Evolutionary conservation across 2,113 vertebrate species (phyloP).

Genomic region (Chloroceryle aenea): DNA sequence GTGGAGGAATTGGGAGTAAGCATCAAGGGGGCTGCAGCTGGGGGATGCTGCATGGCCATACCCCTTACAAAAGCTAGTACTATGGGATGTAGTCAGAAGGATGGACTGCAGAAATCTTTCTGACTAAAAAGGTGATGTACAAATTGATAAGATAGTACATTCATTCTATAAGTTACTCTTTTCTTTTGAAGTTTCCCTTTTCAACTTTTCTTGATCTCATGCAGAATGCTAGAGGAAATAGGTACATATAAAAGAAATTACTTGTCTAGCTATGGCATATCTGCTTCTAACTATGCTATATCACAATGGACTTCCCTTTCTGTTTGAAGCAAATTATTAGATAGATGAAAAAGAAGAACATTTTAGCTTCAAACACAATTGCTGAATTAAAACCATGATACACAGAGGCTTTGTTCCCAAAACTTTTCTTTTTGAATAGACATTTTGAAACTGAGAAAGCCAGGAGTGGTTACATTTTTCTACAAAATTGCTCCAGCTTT

Average conservation of each 20-base stretch:
- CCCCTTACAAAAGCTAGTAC: not conserved
- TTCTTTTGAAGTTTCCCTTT: not conserved
- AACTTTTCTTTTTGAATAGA: not conserved
- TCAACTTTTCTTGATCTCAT: not conserved
- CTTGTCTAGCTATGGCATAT: not conserved
- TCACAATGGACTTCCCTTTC: not conserved
- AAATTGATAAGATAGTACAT: not conserved
- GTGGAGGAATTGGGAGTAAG: not conserved
- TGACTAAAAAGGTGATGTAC: not conserved
- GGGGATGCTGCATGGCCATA: not conserved
- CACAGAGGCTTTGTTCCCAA: not conserved
- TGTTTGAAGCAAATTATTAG: not conserved
- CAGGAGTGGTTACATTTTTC: not conserved
- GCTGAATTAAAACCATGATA: not conserved
- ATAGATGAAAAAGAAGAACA: not conserved
- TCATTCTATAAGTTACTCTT: not conserved
- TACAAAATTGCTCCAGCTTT: not conserved
- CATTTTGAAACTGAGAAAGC: not conserved
- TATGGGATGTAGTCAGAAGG: not conserved
- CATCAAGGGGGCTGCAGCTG: accelerated
- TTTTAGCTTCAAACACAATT: not conserved
- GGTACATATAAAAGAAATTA: not conserved
- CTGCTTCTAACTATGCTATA: not conserved
- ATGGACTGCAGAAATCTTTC: not conserved
- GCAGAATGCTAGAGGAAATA: not conserved